phyloP scores from a whole-genome alignment of 2,888 invertebrate genomes.

The Didymodactylos carnosus region DNA sequence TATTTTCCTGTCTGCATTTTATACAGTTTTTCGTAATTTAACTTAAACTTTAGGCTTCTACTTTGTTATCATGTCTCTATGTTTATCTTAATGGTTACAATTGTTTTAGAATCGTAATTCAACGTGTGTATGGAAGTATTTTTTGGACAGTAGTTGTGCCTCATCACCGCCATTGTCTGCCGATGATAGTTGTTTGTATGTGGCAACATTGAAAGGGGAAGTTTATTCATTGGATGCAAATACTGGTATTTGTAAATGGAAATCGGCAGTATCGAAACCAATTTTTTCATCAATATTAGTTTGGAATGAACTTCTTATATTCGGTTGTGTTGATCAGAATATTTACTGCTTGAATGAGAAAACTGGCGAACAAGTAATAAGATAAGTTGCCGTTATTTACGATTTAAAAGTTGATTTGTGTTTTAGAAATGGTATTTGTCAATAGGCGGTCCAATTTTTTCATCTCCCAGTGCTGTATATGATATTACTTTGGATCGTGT shows the following conservation, averaged over 20 bases:
- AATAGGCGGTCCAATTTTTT: slow-evolving; percentile 2
- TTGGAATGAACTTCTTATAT: background rate
- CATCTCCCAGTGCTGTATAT: slow-evolving; percentile 33
- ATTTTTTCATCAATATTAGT: slow-evolving; percentile 1
- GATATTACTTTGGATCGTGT: slow-evolving; percentile 9
- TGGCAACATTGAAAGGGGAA: background rate
- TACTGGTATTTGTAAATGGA: background rate
- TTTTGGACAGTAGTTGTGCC: background rate
- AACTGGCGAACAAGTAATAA: background rate
- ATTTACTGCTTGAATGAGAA: background rate
- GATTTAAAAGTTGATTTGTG: background rate
- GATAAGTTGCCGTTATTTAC: background rate
- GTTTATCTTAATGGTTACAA: too few relatives aligned
- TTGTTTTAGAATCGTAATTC: too few relatives aligned
- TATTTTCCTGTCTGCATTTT: too few relatives aligned
- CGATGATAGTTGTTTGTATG: background rate
- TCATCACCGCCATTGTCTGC: background rate
- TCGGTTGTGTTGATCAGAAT: background rate
- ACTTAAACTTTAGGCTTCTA: too few relatives aligned
- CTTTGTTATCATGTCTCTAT: too few relatives aligned
- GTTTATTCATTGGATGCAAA: background rate
- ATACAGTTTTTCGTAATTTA: too few relatives aligned
- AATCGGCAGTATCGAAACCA: background rate
- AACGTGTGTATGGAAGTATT: background rate
- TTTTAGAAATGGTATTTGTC: slow-evolving; percentile 1